Evolutionary conservation across 2,113 vertebrate genomes (phyloP).

Genomic region (Melanocharis versteri): DNA sequence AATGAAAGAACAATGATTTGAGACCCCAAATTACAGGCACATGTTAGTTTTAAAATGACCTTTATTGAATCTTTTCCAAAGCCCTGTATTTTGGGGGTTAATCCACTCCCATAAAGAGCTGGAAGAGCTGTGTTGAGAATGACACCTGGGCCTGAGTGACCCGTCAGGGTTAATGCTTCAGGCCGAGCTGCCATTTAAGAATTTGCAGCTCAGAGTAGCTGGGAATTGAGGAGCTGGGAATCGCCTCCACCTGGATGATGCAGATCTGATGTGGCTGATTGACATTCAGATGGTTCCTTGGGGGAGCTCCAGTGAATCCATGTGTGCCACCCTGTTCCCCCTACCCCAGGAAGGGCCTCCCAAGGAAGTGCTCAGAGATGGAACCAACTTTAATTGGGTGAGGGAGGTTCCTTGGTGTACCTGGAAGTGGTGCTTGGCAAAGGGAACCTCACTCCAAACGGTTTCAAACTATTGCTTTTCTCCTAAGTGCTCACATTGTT

Average conservation of each 20-base stretch:
- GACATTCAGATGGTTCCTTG: background rate
- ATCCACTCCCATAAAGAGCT: rapidly evolving
- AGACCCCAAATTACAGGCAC: background rate
- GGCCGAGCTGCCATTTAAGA: background rate
- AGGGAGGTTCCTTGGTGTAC: background rate
- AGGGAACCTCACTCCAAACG: background rate
- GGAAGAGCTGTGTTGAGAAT: background rate
- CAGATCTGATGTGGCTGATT: background rate
- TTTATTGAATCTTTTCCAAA: background rate
- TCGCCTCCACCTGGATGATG: background rate
- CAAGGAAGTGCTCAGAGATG: rapidly evolving
- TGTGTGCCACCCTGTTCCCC: background rate
- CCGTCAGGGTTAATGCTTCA: rapidly evolving
- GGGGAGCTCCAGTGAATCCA: background rate
- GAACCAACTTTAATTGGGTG: background rate
- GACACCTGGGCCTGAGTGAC: background rate
- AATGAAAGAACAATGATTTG: background rate
- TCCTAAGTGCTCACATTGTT: rapidly evolving
- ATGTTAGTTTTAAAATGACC: background rate
- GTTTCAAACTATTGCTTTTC: background rate
- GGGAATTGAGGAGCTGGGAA: background rate
- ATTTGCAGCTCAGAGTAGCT: background rate
- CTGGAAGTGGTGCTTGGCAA: background rate
- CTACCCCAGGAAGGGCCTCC: rapidly evolving
- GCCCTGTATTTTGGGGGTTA: background rate